Evolutionary conservation across 53 echinoderm and acorn worm species (phyloP).

Genomic region (Henricia sp.): DNA sequence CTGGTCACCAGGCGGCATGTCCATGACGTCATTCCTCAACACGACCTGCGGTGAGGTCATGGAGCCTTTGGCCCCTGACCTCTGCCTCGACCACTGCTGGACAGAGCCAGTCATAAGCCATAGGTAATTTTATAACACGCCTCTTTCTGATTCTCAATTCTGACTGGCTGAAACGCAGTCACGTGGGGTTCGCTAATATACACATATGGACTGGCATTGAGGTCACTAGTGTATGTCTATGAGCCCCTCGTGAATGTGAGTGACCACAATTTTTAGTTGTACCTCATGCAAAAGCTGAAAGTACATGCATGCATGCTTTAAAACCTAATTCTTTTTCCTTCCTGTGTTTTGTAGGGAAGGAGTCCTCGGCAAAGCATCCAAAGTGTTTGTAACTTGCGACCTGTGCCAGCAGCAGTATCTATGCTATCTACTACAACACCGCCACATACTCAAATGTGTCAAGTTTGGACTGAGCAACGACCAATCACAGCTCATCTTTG

Average conservation of each 20-base stretch:
- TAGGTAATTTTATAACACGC: too few species aligned
- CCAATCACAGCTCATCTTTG: slow-evolving; percentile 86
- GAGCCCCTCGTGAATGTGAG: too few species aligned
- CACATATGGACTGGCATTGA: too few species aligned
- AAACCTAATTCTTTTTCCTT: too few species aligned
- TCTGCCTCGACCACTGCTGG: slow-evolving; percentile 93
- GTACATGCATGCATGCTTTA: too few species aligned
- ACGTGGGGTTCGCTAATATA: too few species aligned
- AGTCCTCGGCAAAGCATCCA: slow-evolving; percentile 78
- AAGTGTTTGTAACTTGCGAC: slow-evolving; percentile 89
- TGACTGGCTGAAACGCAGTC: too few species aligned
- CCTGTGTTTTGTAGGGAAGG: slow-evolving; percentile 81
- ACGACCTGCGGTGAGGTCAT: slow-evolving; percentile 68
- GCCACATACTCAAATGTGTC: slow-evolving; percentile 78
- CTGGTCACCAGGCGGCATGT: slow-evolving; percentile 55
- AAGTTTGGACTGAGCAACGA: slow-evolving; percentile 87
- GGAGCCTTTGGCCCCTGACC: slow-evolving; percentile 89
- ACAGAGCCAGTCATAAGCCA: slow-evolving; percentile 71
- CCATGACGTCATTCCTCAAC: slow-evolving; percentile 34
- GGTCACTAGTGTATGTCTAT: too few species aligned
- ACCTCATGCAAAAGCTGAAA: too few species aligned
- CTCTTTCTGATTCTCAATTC: too few species aligned
- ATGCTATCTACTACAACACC: slow-evolving; percentile 76
- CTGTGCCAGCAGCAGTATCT: slow-evolving; percentile 88
- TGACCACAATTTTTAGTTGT: too few species aligned